Base-by-base conservation (phyloP, 1,140 invertebrate genomes). In the Hyles vespertilio region DNA sequence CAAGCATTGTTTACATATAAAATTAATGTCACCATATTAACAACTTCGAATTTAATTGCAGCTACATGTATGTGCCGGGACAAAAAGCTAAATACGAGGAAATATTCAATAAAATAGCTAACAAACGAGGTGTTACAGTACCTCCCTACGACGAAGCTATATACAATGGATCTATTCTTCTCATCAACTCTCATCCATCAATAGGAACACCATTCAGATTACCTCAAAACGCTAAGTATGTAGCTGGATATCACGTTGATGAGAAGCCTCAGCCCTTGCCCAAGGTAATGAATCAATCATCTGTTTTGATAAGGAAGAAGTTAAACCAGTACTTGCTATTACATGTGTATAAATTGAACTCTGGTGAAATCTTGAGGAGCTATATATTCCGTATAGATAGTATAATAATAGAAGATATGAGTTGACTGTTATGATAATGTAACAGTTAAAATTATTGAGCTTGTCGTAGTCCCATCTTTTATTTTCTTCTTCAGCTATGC, bases 231-330 rank as follows among this genome's bases (percentile, higher is more conserved):
- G 68, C 67, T 7, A 75, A 74, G 51, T 77, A 79, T 36, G 58
- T 83, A n/a, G 80, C 56, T 43, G 80, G 80, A 3, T 81, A 74
- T 32, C 80, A 83, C 50, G 72, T 81, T 5, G 70, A 72, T 40
- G 56, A 40, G 5, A 61, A 72, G 32, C 47, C 70, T 0, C 61
- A 69, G 12, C 69, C 74, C 51, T 62, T 83, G 40, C 72, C 78
- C 34, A 63, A 78, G 67, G 80, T 83, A 68, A 66, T 45, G n/a
- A 32, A 55, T 44, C 9, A 0, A 7, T n/a, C n/a, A n/a, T n/a
- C n/a, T n/a, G n/a, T n/a, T n/a, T n/a, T n/a, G n/a, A n/a, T n/a
- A n/a, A n/a, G n/a, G n/a, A n/a, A n/a, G n/a, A n/a, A n/a, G n/a
- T n/a, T n/a, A n/a, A n/a, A n/a, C n/a, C n/a, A n/a, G n/a, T n/a